phyloP scores from a whole-genome alignment of 2,113 vertebrate species.

The Carollia perspicillata region DNA sequence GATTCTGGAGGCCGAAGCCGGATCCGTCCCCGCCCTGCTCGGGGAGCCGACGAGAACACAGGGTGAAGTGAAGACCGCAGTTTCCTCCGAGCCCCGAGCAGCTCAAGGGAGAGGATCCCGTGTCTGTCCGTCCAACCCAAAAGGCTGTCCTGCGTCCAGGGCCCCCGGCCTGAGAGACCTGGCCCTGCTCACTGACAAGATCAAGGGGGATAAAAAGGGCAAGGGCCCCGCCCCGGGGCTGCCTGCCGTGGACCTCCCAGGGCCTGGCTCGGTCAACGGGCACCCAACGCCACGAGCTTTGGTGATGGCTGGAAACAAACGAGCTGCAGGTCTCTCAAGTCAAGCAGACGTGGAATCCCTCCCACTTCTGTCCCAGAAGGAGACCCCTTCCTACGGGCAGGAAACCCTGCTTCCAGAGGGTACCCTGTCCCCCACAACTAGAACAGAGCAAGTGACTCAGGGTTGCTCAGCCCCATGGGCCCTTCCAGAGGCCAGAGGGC shows the following conservation, averaged over 20 bases:
- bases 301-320: neutral
- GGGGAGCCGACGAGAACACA: neutral
- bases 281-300: neutral
- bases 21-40: neutral
- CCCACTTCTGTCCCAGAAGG: neutral
- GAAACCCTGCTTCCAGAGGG: neutral
- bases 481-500: neutral
- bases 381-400: neutral
- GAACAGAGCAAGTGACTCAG: neutral
- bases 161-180: neutral
- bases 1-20: neutral
- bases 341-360: neutral
- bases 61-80: fast-evolving
- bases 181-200: neutral
- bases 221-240: neutral
- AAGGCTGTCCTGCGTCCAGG: neutral
- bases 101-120: neutral
- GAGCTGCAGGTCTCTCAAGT: neutral
- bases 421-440: neutral
- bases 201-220: neutral
- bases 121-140: neutral
- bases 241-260: neutral
- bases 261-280: neutral
- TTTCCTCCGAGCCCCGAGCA: neutral
- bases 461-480: neutral